Conservation (phyloP, 1,140 invertebrate species). For the Dermatophagoides farinae region DNA sequence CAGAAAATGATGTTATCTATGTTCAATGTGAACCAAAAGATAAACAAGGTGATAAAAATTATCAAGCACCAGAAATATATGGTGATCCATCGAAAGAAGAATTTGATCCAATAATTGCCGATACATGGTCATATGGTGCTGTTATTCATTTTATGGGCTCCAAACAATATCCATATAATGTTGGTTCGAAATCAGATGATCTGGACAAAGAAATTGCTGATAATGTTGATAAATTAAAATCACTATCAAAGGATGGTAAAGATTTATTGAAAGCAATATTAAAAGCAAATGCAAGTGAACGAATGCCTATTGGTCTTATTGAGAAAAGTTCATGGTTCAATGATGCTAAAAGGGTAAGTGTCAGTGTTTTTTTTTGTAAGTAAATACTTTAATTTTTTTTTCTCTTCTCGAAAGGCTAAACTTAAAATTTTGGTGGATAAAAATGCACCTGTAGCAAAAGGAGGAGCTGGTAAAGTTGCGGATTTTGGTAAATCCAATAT, state of each 20-base stretch:
- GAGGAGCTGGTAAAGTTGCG: too few relatives aligned
- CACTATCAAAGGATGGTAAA: not conserved
- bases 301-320: not conserved
- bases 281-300: not conserved
- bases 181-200: not conserved
- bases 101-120: slow-evolving; percentile 7
- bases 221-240: not conserved
- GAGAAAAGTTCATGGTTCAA: not conserved
- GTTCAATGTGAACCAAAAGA: not conserved
- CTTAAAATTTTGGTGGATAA: too few relatives aligned
- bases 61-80: slow-evolving; percentile 8
- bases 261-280: not conserved
- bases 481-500: too few relatives aligned
- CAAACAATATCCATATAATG: slow-evolving; percentile 7
- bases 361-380: not conserved
- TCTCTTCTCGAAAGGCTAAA: not conserved
- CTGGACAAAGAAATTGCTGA: not conserved
- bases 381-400: not conserved
- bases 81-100: slow-evolving; percentile 3
- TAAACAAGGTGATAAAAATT: not conserved
- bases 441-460: too few relatives aligned
- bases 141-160: not conserved
- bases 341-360: not conserved
- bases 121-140: slow-evolving; percentile 6
- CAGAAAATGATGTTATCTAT: not conserved